A percentile compares a stretch with the other conserved stretches of the same genome.
Evolutionary conservation across 2,113 vertebrate genomes (phyloP).

Genomic region (Piaya cayana): DNA sequence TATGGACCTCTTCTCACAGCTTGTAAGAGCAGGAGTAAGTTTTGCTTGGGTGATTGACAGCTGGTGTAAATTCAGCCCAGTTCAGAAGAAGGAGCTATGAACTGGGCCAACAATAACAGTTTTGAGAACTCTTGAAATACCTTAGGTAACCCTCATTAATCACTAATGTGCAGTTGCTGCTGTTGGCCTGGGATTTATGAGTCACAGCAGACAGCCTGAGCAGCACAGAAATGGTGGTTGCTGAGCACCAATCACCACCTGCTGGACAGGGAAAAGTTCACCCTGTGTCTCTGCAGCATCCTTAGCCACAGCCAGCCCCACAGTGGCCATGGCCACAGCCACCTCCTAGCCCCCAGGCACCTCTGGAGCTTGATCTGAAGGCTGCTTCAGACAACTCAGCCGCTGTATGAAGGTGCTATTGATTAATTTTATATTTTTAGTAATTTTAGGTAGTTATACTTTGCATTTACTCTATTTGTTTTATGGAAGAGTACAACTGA

Average conservation of each 20-base stretch:
- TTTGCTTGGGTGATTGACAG: background rate
- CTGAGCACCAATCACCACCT: background rate
- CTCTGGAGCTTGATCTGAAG: fast-evolving
- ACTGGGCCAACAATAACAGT: background rate
- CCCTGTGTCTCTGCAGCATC: background rate
- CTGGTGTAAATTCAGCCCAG: background rate
- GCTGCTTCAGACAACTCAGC: background rate
- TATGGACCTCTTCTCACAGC: background rate
- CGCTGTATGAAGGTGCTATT: background rate
- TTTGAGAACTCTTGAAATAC: background rate
- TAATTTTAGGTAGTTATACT: background rate
- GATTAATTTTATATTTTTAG: background rate
- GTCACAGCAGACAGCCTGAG: background rate
- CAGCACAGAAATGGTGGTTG: background rate
- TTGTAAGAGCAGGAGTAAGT: background rate
- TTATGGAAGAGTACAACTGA: background rate
- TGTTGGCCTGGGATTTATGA: background rate
- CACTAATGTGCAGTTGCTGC: background rate
- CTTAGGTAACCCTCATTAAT: background rate
- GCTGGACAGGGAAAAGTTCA: background rate
- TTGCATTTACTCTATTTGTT: background rate
- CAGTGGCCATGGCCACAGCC: fast-evolving
- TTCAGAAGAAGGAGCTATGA: background rate
- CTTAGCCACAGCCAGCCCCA: background rate
- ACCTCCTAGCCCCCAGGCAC: fast-evolving